phyloP scores from a whole-genome alignment of 2,888 invertebrate species.

The Drosophila ustulata region DNA sequence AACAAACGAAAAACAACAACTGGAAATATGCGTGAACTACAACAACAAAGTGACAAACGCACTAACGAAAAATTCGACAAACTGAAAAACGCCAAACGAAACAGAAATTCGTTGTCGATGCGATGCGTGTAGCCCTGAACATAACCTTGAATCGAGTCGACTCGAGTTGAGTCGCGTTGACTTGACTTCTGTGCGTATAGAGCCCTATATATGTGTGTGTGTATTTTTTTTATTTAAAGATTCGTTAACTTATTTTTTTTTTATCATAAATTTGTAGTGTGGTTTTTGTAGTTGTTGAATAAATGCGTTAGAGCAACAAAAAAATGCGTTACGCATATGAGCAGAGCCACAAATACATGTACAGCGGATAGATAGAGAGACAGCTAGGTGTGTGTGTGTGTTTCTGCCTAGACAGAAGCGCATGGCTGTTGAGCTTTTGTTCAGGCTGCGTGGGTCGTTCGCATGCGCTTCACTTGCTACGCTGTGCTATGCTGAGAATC shows the following conservation, averaged over 20 bases:
- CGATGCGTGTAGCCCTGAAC: conserved; percentile 82
- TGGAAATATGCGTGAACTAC: conserved; percentile 55
- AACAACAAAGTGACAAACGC: conserved; percentile 60
- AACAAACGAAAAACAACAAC: conserved; percentile 41
- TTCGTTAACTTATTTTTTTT: conserved; percentile 69
- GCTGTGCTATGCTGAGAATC: conserved; percentile 24
- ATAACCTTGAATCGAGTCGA: conserved; percentile 81
- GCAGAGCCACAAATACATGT: conserved; percentile 13
- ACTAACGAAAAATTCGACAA: conserved; percentile 53
- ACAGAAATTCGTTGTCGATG: conserved; percentile 66
- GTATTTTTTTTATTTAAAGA: conserved; percentile 72
- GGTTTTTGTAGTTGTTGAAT: conserved; percentile 40
- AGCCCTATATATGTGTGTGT: conserved; percentile 17
- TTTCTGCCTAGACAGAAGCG: conserved; percentile 48
- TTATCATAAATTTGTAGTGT: conserved; percentile 53
- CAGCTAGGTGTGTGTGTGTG: conserved; percentile 6
- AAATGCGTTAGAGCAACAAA: conserved; percentile 68
- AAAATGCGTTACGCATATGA: conserved; percentile 76
- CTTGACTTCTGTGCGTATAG: conserved; percentile 32
- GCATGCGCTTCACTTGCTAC: conserved; percentile 50
- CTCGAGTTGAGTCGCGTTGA: conserved; percentile 31
- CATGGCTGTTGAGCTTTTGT: conserved; percentile 61
- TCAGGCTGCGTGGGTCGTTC: conserved; percentile 36
- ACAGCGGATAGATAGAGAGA: neutral
- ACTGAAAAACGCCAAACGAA: conserved; percentile 36